Conservation (phyloP, 1,140 invertebrate species). For the Halyomorpha halys region DNA sequence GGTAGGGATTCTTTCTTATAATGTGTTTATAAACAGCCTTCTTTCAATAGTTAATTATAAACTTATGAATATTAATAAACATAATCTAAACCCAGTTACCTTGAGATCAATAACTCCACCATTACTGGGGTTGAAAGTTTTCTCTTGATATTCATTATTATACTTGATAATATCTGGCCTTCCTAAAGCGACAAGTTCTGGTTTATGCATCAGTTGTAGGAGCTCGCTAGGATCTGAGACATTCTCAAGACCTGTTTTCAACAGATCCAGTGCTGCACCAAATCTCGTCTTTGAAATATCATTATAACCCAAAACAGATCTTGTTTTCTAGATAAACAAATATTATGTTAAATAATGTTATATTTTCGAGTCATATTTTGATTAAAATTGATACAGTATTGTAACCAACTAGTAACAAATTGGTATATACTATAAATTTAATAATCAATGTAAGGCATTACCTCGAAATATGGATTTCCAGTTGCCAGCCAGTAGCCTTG, state of each 20-base stretch:
- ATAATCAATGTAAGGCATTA: constrained; percentile 32
- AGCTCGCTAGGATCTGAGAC: background rate
- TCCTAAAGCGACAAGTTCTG: background rate
- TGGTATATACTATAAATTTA: background rate
- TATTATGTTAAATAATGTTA: background rate
- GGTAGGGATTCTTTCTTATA: too few relatives aligned
- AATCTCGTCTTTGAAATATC: background rate
- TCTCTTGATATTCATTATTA: constrained; percentile 14
- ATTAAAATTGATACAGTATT: background rate
- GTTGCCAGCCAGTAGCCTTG: constrained; percentile 67
- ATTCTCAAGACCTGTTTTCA: background rate
- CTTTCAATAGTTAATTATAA: too few relatives aligned
- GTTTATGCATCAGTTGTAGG: background rate
- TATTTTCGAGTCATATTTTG: background rate
- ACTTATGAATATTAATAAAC: too few relatives aligned
- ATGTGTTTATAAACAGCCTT: too few relatives aligned
- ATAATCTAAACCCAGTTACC: constrained; percentile 16
- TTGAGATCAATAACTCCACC: constrained; percentile 31
- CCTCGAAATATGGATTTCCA: constrained; percentile 64
- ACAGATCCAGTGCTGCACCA: background rate
- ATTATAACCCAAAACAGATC: constrained; percentile 15
- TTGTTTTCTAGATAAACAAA: constrained; percentile 23
- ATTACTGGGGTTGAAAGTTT: background rate
- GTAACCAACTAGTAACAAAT: background rate
- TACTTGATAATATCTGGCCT: background rate